Evolutionary conservation across 2,113 vertebrate species (phyloP), one percentile per base, ranked within the genome.

Genomic region (Pseudonaja textilis): DNA sequence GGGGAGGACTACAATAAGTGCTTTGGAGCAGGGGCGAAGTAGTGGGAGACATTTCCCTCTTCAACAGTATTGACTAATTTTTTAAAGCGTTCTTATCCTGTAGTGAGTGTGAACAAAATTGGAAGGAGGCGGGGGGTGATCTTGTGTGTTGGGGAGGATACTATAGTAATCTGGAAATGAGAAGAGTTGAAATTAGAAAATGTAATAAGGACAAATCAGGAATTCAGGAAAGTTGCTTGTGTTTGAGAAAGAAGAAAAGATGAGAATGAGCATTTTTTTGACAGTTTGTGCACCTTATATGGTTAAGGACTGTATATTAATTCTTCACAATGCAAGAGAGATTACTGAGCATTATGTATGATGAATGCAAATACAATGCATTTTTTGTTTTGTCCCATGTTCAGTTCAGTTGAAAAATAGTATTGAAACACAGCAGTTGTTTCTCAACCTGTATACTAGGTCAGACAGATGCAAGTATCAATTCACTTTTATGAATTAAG

Each of bases 341-440:
- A 16, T 93, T 90, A 61, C 4, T 86, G 88, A 86, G 14, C 42
- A 12, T 61, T 52, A n/a, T 34, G 29, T 20, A 39, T 86, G 22
- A 59, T 25, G 56, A 61, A 39, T 52, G 55, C 57, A n/a, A 23
- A n/a, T 57, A 61, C 5, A 64, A 3, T 86, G 55, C 14, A 61
- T 25, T 86, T 86, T 59, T 26, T 29, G 29, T 61, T 90, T 52
- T 93, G 56, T 87, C 55, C 74, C 22, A 54, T 93, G 59, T 90
- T 93, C 45, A 20, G 12, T 11, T 3, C 5, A 56, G 42, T n/a
- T n/a, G 42, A 11, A 50, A 47, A 89, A 29, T 39, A 26, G 88
- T 18, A 59, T 61, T 47, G 12, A 85, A 86, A 45, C 18, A 29
- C 42, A 61, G 55, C 54, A 86, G 8, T 90, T 93, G 42, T 56